Percentiles rank a stretch among this genome's conserved stretches.
These are phyloP conservation scores for Leucopternis melanops DNA, from an alignment of 2,113 vertebrate genomes.

Conservation along the genomic window DNA sequence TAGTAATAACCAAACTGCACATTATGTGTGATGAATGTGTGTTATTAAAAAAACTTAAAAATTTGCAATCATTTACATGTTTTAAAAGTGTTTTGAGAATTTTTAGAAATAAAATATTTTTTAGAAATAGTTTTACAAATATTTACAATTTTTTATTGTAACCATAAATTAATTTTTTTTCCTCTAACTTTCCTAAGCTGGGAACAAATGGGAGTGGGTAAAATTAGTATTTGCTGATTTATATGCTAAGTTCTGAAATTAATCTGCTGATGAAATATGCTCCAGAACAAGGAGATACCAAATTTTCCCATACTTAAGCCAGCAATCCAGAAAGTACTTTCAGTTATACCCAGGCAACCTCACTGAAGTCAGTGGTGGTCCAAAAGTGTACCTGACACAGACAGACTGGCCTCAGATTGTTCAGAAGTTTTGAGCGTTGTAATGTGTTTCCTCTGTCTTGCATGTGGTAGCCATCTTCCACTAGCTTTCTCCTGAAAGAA, in stretches of 20 bases:
- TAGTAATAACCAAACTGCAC: not conserved
- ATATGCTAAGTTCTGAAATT: not conserved
- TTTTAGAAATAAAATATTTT: not conserved
- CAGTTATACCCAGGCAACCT: not conserved
- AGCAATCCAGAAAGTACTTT: not conserved
- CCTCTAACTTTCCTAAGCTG: not conserved
- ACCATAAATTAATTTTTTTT: not conserved
- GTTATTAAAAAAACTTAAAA: not conserved
- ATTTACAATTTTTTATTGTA: not conserved
- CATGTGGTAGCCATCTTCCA: not conserved
- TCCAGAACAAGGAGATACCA: not conserved
- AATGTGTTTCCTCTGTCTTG: not conserved
- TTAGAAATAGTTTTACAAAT: not conserved
- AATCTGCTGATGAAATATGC: not conserved
- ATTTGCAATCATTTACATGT: not conserved
- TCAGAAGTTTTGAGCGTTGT: not conserved
- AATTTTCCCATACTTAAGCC: not conserved
- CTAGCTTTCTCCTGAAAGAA: not conserved
- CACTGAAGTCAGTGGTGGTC: not conserved
- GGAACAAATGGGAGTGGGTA: not conserved
- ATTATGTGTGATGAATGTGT: not conserved
- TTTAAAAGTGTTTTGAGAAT: not conserved
- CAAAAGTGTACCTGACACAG: not conserved
- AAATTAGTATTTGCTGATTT: not conserved
- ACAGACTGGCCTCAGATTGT: not conserved